Percentiles rank a stretch among this genome's conserved stretches.
phyloP scores from a whole-genome alignment of 2,113 vertebrate species.

The Cardinalis cardinalis region DNA sequence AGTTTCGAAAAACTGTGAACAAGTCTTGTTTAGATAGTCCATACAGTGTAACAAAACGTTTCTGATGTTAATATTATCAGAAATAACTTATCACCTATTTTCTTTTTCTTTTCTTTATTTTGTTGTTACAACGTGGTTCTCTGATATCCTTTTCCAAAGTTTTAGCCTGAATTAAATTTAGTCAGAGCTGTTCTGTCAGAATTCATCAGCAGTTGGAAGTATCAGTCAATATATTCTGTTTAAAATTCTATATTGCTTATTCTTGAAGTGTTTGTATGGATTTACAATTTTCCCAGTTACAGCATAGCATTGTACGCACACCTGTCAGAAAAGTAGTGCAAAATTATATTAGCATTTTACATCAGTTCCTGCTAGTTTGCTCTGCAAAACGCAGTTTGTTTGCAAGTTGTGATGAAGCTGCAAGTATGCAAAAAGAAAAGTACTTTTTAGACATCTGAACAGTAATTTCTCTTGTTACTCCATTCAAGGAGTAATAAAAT shows the following conservation, averaged over 20 bases:
- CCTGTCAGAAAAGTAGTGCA: background rate
- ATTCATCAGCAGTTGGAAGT: background rate
- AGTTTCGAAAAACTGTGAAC: background rate
- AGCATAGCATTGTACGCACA: background rate
- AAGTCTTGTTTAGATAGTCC: background rate
- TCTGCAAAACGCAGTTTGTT: background rate
- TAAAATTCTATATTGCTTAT: background rate
- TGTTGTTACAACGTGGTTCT: background rate
- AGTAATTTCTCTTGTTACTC: background rate
- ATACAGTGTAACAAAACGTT: accelerated
- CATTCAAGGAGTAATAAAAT: background rate
- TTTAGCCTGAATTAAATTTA: background rate
- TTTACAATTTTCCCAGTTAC: background rate
- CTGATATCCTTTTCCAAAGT: background rate
- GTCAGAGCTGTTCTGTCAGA: background rate
- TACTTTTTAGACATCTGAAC: background rate
- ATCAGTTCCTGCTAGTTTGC: background rate
- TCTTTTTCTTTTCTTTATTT: background rate
- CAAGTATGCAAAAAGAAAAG: background rate
- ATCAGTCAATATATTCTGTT: background rate
- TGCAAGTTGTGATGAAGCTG: background rate
- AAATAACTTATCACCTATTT: background rate
- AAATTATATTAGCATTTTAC: background rate
- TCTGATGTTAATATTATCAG: background rate
- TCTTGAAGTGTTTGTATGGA: background rate